phyloP scores from a whole-genome alignment of 2,797 vertebrate species.

The Sebastes minor region DNA sequence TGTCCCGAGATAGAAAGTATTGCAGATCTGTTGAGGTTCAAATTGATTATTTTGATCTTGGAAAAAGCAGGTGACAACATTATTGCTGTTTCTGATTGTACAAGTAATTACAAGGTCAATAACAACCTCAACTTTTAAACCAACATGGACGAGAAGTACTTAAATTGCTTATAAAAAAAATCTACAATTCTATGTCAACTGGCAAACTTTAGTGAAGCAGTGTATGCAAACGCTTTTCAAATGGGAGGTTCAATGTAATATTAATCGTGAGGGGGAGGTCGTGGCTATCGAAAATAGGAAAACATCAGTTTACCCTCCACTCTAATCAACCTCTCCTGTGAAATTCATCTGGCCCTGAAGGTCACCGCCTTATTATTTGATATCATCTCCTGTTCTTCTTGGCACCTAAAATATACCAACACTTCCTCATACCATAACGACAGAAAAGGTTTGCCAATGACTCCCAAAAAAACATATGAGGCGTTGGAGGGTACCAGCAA shows the following conservation, averaged over 20 bases:
- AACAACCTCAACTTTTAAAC: background rate
- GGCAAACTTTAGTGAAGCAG: background rate
- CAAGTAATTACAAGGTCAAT: background rate
- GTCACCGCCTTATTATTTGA: background rate
- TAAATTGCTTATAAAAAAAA: background rate
- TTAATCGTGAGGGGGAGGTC: background rate
- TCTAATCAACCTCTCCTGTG: background rate
- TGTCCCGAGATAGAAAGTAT: background rate
- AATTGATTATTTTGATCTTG: background rate
- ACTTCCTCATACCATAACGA: background rate
- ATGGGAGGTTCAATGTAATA: background rate
- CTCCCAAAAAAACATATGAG: background rate
- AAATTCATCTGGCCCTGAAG: background rate
- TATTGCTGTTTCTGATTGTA: background rate
- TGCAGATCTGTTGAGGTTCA: background rate
- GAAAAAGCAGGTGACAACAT: background rate
- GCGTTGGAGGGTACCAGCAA: background rate
- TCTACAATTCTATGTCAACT: background rate
- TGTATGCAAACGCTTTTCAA: background rate
- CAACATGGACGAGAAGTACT: background rate
- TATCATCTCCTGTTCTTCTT: background rate
- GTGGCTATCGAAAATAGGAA: background rate
- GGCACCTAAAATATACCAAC: background rate
- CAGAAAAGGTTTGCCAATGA: background rate
- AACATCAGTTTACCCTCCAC: background rate